Conservation (phyloP, 2,888 invertebrate species). For the Pyrocoelia pectoralis region DNA sequence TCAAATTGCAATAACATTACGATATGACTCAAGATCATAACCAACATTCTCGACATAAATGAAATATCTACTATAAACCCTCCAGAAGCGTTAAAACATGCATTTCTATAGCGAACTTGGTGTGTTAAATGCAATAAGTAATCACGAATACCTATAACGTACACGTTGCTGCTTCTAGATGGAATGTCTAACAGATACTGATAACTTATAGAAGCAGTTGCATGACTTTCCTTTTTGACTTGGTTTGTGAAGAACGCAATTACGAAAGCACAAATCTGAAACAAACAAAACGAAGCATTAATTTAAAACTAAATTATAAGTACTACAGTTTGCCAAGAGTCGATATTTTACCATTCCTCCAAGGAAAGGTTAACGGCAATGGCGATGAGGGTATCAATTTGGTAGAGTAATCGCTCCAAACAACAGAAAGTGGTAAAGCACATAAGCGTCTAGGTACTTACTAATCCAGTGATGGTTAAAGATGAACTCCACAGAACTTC, state of each 20-base stretch:
- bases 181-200: constrained; percentile 18
- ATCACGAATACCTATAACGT: constrained; percentile 3
- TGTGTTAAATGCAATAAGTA: constrained; percentile 10
- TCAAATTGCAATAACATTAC: constrained; percentile 13
- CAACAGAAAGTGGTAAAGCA: too few species aligned
- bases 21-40: neutral
- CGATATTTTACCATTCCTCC: too few species aligned
- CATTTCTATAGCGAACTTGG: constrained; percentile 17
- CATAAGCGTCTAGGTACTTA: too few species aligned
- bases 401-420: too few species aligned
- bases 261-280: constrained; percentile 12
- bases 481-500: neutral
- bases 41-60: neutral
- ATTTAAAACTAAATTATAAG: neutral
- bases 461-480: neutral
- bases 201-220: constrained; percentile 9
- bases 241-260: constrained; percentile 5
- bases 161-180: neutral
- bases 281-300: neutral
- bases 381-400: too few species aligned
- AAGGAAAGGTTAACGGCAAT: too few species aligned
- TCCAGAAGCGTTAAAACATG: constrained; percentile 8
- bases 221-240: constrained; percentile 13
- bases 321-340: too few species aligned
- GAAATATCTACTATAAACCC: constrained; percentile 13